Evolutionary conservation across 2,888 invertebrate genomes (phyloP).

Genomic region (Lepeophtheirus nordmannii): DNA sequence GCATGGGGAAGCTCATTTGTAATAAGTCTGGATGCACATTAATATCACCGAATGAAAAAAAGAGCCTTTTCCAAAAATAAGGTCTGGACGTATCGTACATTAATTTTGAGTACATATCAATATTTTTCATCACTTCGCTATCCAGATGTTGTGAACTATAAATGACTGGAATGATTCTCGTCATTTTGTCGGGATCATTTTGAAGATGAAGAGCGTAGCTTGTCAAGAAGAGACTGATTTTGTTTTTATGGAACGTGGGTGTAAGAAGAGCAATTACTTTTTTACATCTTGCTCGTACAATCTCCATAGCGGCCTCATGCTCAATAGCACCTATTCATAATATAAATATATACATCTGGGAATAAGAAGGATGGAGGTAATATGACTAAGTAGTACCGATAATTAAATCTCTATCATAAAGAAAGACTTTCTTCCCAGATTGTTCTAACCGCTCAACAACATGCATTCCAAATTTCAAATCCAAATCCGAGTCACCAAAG

Average conservation of each 20-base stretch:
- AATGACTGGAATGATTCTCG: background rate
- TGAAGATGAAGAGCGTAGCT: background rate
- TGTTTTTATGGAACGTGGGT: background rate
- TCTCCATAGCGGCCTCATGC: background rate
- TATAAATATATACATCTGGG: too few relatives aligned
- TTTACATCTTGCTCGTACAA: background rate
- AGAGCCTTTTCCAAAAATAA: background rate
- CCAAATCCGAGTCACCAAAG: background rate
- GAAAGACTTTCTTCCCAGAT: background rate
- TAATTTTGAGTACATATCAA: background rate
- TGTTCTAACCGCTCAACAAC: background rate
- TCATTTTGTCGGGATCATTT: conserved; percentile 2
- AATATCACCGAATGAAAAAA: background rate
- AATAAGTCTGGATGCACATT: background rate
- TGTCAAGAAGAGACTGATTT: background rate
- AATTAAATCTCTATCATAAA: background rate
- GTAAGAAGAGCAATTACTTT: background rate
- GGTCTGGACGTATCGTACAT: background rate
- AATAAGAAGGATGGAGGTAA: too few relatives aligned
- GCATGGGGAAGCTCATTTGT: conserved; percentile 1
- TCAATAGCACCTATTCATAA: background rate
- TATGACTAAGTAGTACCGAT: too few relatives aligned
- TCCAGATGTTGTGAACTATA: background rate
- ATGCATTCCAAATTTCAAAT: background rate
- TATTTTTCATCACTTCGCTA: background rate